Evolutionary conservation across 2,113 vertebrate genomes (phyloP), one percentile per base, ranked within the genome.

Genomic region (Triplophysa rosa): DNA sequence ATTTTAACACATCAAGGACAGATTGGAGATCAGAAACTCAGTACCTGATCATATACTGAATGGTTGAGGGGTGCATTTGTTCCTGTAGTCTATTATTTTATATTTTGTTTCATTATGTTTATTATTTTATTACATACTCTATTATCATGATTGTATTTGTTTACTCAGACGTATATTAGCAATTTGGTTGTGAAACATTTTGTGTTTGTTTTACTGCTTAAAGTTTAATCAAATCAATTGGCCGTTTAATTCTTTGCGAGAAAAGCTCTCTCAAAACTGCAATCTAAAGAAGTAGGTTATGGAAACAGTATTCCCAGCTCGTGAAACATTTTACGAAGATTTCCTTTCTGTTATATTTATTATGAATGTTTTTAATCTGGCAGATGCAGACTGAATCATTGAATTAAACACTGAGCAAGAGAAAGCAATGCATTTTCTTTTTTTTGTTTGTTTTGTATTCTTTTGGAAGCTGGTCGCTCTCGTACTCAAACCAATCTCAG

Each of bases 401-500:
- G 54, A 72, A 74, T 74, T 62, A 74, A 74, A 26, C 64, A 45
- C 16, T 64, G 21, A 33, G 67, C n/a, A 13, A 2, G 17, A 71
- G 68, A 79, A 79, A 7, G 68, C 52, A 42, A 17, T 24, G 52
- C 63, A 68, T 63, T n/a, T 56, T 42, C 58, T 33, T 74, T 29
- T 52, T 47, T 26, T 74, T 74, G 79, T 67, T 70, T 64, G 62
- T 63, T 80, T 80, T 76, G 45, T 69, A 67, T 82, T 67, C 64
- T 73, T 66, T 76, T 45, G 64, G 71, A 79, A 80, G 56, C 66
- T 56, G 75, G 62, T 78, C 72, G 77, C 77, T 67, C 84, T 81
- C 79, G 73, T 69, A 79, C 59, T 75, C 75, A 82, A 80, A 88
- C 83, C 85, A 81, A 72, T 89, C 82, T 85, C 76, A 81, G 86